A percentile compares a stretch with the other conserved stretches of the same genome.
Conservation (phyloP, 2,113 vertebrate genomes). For the Callocephalon fimbriatum region DNA sequence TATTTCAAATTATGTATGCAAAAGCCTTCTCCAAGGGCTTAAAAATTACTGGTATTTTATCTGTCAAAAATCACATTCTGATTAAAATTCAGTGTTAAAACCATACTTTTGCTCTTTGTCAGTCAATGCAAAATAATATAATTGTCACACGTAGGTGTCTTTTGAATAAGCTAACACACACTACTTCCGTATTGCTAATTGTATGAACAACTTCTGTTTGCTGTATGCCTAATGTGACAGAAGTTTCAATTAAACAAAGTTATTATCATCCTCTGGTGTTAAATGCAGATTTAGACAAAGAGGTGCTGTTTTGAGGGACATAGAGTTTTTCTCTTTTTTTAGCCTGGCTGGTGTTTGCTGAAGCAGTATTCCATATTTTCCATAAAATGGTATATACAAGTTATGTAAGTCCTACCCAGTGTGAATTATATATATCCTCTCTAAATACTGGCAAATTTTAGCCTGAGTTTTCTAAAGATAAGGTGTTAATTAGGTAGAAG, state of each 20-base stretch:
- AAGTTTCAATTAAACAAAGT: not conserved
- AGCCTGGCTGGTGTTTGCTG: not conserved
- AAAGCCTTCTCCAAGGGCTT: not conserved
- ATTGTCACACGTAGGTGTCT: not conserved
- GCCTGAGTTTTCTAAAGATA: not conserved
- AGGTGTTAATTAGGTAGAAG: not conserved
- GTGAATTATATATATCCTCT: not conserved
- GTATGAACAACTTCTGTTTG: not conserved
- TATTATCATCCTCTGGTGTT: not conserved
- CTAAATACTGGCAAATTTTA: not conserved
- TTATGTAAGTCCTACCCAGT: not conserved
- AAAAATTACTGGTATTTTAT: not conserved
- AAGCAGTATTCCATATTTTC: not conserved
- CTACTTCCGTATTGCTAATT: not conserved
- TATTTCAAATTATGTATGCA: not conserved
- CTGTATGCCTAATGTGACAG: not conserved
- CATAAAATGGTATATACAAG: not conserved
- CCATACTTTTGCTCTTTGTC: not conserved
- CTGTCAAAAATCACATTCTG: not conserved
- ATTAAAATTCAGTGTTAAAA: conserved; percentile 2
- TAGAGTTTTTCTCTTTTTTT: not conserved
- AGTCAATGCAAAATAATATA: not conserved
- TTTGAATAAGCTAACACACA: not conserved
- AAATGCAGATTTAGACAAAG: not conserved
- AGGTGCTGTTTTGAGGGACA: not conserved